phyloP scores from a whole-genome alignment of 1,140 invertebrate species.

The Ceratina calcarata region DNA sequence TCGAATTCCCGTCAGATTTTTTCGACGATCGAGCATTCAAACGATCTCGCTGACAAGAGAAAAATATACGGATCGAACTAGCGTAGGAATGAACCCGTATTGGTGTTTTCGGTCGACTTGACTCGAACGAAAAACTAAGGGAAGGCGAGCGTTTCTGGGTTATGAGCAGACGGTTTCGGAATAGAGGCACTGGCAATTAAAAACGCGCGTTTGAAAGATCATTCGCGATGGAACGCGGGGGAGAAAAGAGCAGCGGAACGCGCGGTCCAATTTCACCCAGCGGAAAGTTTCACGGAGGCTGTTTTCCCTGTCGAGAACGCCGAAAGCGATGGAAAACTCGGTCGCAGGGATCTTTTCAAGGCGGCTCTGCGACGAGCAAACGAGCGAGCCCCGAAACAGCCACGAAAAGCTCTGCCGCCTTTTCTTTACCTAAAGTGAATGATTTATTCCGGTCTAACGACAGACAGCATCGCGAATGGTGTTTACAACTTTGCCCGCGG shows the following conservation, averaged over 20 bases:
- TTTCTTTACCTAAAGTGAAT: constrained; percentile 10
- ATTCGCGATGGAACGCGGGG: background rate
- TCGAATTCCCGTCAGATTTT: too few species aligned
- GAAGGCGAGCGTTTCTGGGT: too few species aligned
- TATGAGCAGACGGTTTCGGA: too few species aligned
- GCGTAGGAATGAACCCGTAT: too few species aligned
- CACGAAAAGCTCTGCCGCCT: background rate
- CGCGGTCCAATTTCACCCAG: background rate
- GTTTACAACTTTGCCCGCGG: too few species aligned
- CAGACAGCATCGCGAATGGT: too few species aligned
- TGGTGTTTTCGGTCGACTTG: too few species aligned
- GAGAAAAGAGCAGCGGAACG: background rate
- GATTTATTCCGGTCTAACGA: background rate
- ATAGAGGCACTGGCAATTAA: background rate
- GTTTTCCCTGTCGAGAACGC: background rate
- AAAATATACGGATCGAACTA: too few species aligned
- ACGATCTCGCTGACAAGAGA: too few species aligned
- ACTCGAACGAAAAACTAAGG: too few species aligned
- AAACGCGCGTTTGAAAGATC: background rate
- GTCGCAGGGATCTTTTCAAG: background rate
- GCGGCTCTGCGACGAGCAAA: background rate
- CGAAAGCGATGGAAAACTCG: background rate
- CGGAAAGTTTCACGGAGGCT: background rate
- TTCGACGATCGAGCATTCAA: too few species aligned
- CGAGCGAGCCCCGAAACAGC: too few species aligned